These are phyloP conservation scores for Polypterus senegalus DNA, from an alignment of 2,113 vertebrate genomes.

Conservation along the genomic window DNA sequence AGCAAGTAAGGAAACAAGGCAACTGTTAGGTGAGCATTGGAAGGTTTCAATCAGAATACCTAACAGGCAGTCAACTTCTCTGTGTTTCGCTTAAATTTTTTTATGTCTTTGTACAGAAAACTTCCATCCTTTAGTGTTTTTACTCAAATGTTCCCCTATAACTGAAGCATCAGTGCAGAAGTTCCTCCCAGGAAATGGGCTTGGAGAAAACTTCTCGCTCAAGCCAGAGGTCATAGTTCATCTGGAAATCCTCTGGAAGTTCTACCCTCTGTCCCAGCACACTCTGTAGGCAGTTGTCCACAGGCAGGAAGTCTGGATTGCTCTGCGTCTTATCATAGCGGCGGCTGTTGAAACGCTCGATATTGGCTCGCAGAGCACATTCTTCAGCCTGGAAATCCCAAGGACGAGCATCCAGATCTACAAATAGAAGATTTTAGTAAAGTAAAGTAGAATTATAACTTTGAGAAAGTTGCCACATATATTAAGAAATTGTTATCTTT, in stretches of 20 bases:
- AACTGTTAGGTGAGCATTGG: too few relatives aligned
- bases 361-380: constrained; percentile 86
- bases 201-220: constrained; percentile 96
- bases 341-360: constrained; percentile 88
- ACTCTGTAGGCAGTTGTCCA: constrained; percentile 95
- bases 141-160: too few relatives aligned
- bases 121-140: too few relatives aligned
- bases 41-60: too few relatives aligned
- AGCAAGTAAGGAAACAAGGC: too few relatives aligned
- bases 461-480: too few relatives aligned
- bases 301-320: constrained; percentile 85
- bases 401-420: constrained; percentile 89
- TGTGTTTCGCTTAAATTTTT: too few relatives aligned
- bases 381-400: constrained; percentile 98
- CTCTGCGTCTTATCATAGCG: constrained; percentile 79
- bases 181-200: constrained; percentile 94
- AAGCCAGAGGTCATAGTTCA: constrained; percentile 97
- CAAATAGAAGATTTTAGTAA: not conserved
- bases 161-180: constrained; percentile 64
- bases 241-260: constrained; percentile 89
- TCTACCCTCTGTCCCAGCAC: constrained; percentile 88
- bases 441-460: too few relatives aligned
- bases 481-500: too few relatives aligned
- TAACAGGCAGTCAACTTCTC: too few relatives aligned
- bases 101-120: too few relatives aligned